phyloP scores from a whole-genome alignment of 2,113 vertebrate genomes.

The Peromyscus californicus region DNA sequence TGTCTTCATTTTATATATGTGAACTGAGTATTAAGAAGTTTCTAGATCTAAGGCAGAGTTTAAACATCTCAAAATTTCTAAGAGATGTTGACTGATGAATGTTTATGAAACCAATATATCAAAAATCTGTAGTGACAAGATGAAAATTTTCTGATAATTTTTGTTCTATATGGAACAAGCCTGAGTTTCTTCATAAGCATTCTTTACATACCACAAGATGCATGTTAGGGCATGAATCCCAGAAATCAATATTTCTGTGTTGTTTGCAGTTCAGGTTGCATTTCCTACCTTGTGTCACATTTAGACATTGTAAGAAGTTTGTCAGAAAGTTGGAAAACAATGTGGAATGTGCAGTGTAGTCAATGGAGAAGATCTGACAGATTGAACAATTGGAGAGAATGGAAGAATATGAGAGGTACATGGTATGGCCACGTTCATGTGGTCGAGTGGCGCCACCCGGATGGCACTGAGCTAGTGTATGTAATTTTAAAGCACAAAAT shows the following conservation, averaged over 20 bases:
- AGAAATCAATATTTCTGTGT: background rate
- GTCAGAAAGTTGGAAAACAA: background rate
- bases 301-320: background rate
- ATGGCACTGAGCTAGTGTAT: background rate
- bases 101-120: background rate
- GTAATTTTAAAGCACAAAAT: conserved; percentile 33
- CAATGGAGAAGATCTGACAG: background rate
- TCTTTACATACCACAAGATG: background rate
- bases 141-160: conserved; percentile 8
- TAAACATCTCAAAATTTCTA: conserved; percentile 44
- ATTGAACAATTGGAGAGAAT: background rate
- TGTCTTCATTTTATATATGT: background rate
- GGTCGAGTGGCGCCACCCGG: background rate
- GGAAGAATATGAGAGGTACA: background rate
- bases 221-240: background rate
- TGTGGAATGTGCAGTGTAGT: background rate
- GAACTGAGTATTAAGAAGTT: background rate
- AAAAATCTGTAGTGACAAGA: background rate
- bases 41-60: background rate
- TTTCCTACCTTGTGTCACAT: background rate
- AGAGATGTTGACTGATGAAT: background rate
- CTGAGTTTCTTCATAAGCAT: background rate
- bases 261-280: background rate
- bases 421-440: background rate
- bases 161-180: background rate